phyloP scores from a whole-genome alignment of 2,888 invertebrate species.

The Dascillus cervinus region DNA sequence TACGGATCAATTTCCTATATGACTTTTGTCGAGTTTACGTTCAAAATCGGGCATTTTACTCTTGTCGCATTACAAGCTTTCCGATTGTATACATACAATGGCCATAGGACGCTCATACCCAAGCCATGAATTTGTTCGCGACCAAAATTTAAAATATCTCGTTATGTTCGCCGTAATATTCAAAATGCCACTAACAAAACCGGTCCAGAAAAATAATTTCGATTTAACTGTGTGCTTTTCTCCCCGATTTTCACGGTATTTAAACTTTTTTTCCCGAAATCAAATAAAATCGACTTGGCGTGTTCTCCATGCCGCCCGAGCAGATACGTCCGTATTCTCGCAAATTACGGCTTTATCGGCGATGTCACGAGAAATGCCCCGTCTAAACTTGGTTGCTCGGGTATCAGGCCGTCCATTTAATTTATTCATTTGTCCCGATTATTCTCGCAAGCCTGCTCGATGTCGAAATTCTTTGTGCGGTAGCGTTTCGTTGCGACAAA shows the following conservation, averaged over 20 bases:
- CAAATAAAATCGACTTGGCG: no score
- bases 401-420: no score
- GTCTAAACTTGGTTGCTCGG: no score
- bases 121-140: constrained; percentile 36
- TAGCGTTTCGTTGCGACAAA: no score
- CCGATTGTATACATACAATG: constrained; percentile 42
- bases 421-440: no score
- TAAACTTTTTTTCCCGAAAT: constrained; percentile 28
- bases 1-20: constrained; percentile 35
- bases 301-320: no score
- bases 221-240: constrained; percentile 39
- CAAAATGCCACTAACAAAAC: constrained; percentile 46
- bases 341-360: no score
- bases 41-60: constrained; percentile 46
- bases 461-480: no score
- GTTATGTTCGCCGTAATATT: constrained; percentile 40
- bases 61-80: no score
- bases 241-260: constrained; percentile 33
- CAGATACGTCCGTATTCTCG: no score
- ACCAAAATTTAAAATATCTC: constrained; percentile 47
- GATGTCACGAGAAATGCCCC: no score
- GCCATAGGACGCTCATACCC: constrained; percentile 44
- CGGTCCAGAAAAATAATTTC: constrained; percentile 42
- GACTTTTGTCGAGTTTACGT: constrained; percentile 37
- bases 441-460: no score